phyloP scores from a whole-genome alignment of 2,888 invertebrate genomes.

The Deroplatys truncata region DNA sequence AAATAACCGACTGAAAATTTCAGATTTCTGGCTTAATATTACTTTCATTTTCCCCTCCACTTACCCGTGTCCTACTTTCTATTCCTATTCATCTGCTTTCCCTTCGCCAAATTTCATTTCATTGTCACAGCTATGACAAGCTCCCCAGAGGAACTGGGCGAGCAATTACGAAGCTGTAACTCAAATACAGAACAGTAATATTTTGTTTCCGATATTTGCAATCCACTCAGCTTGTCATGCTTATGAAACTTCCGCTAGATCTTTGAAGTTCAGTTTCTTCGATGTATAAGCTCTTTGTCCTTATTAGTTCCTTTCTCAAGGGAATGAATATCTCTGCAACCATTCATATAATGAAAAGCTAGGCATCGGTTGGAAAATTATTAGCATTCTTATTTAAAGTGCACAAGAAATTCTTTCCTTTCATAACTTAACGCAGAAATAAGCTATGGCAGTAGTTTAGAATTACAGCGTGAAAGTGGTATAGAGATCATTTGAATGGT shows the following conservation, averaged over 20 bases:
- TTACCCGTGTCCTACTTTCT: background rate
- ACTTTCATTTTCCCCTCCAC: background rate
- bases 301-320: background rate
- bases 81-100: too few relatives aligned
- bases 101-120: background rate
- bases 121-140: background rate
- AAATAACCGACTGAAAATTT: too few relatives aligned
- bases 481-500: too few relatives aligned
- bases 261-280: background rate
- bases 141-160: background rate
- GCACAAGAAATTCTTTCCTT: background rate
- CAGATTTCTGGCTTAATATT: too few relatives aligned
- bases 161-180: background rate
- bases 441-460: too few relatives aligned
- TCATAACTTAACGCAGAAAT: too few relatives aligned
- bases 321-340: background rate
- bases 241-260: background rate
- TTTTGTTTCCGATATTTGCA: background rate
- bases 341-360: background rate
- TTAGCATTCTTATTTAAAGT: background rate
- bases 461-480: too few relatives aligned
- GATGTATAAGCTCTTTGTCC: background rate
- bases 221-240: background rate
- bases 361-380: background rate
- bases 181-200: conserved; percentile 14